Evolutionary conservation across 2,797 vertebrate species (phyloP).

Genomic region (Leptodactylus fallax): DNA sequence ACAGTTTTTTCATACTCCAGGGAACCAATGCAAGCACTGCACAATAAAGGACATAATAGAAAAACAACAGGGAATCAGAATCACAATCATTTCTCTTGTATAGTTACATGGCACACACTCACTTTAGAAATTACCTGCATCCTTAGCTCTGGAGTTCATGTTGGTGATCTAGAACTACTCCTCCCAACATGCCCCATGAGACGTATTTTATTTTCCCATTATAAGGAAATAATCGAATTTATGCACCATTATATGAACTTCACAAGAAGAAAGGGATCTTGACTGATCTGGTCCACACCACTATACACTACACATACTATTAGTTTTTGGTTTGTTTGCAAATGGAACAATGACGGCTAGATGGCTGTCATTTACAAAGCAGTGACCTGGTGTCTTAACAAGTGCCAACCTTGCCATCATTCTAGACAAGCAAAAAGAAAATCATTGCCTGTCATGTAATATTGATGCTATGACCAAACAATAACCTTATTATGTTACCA

Average conservation of each 20-base stretch:
- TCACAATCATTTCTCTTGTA: neutral
- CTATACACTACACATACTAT: neutral
- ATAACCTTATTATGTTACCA: neutral
- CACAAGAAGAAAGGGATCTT: neutral
- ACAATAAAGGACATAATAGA: too few species aligned
- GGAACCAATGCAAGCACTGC: too few species aligned
- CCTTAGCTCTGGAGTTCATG: neutral
- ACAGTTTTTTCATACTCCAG: too few species aligned
- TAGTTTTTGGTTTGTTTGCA: neutral
- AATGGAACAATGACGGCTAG: neutral
- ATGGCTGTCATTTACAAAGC: neutral
- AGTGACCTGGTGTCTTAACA: neutral
- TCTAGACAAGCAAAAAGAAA: too few species aligned
- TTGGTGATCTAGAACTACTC: neutral
- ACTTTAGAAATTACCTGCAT: neutral
- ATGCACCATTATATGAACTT: neutral
- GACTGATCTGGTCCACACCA: slow-evolving; percentile 10
- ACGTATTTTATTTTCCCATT: too few species aligned
- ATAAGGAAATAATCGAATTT: neutral
- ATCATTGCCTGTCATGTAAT: too few species aligned
- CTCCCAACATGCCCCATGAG: neutral
- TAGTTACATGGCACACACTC: neutral
- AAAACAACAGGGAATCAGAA: too few species aligned
- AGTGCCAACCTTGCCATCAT: neutral
- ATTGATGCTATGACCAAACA: too few species aligned